Base-by-base conservation (phyloP, 2,888 invertebrate species). In the Patella depressa region DNA sequence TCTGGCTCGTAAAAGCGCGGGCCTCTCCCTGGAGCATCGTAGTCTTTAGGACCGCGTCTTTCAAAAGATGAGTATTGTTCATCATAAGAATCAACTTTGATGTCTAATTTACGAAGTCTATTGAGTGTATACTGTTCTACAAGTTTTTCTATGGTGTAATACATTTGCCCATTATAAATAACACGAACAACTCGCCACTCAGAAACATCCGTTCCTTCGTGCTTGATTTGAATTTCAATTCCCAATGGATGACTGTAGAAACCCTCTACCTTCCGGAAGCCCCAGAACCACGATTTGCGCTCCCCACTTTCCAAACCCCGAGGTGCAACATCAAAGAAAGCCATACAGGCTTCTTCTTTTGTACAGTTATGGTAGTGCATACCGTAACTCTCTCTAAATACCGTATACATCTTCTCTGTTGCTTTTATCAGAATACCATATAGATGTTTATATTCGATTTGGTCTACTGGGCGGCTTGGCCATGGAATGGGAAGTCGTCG, bases 191-290 rank as follows among this genome's bases (percentile, higher is more conserved):
- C 84, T 17, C 77, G 77, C 89, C 89, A 89, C 15, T 85, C 74
- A 15, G 72, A 78, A 2, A 83, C 75, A 74, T 87, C 80, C 19
- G 81, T 82, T 9, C 86, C 86, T 24, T 75, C 72, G 75, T 87
- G 87, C 59, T 88, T 83, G 19, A 89, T 85, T 76, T 85, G 85
- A 55, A 89, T 80, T 69, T 88, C 87, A 19, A 89, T 77, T 9
- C 88, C 88, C 11, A 89, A 78, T 0, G 89, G 89, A 70, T 87
- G 86, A 0, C 88, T 81, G n/a, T 86, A 85, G 70, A 82, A 86
- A 0, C 89, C 89, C 74, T 88, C 88, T 12, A 87, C 85, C 57
- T 87, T 85, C 15, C 87, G 81, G 74, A 85, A 87, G 0, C 86
- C 82, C 83, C 86, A 84, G 77, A 87, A 86, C 89, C 88, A 89